A percentile compares a stretch with the other conserved stretches of the same genome.
Evolutionary conservation across 2,113 vertebrate genomes (phyloP).

Genomic region (Orthonyx spaldingii): DNA sequence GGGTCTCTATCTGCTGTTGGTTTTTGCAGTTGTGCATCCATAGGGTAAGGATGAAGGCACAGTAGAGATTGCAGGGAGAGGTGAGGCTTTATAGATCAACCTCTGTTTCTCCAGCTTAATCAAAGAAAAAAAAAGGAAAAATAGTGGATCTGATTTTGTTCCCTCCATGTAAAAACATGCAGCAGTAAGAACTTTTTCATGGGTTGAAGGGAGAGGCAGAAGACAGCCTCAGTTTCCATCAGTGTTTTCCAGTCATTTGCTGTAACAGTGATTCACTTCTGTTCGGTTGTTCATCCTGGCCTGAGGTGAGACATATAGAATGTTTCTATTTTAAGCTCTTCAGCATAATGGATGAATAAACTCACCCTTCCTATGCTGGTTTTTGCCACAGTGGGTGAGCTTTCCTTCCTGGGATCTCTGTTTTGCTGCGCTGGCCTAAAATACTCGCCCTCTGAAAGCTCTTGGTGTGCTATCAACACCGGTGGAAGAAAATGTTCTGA

Average conservation of each 20-base stretch:
- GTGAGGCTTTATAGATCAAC: not conserved
- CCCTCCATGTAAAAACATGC: not conserved
- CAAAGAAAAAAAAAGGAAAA: not conserved
- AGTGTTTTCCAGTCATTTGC: not conserved
- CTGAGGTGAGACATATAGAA: not conserved
- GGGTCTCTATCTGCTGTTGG: not conserved
- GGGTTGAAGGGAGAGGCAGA: not conserved
- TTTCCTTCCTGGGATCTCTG: not conserved
- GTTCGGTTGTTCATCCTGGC: not conserved
- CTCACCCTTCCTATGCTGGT: not conserved
- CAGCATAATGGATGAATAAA: not conserved
- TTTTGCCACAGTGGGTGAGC: not conserved
- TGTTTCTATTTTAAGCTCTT: slow-evolving; percentile 10
- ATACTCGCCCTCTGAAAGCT: not conserved
- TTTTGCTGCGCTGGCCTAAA: not conserved
- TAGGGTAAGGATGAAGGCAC: not conserved
- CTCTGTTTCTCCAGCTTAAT: not conserved
- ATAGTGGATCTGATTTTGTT: not conserved
- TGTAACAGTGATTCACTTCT: not conserved
- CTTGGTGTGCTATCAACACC: not conserved
- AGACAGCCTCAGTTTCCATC: not conserved
- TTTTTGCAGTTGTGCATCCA: not conserved
- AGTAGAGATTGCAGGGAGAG: not conserved
- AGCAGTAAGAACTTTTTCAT: not conserved
- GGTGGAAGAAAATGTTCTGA: not conserved